Evolutionary conservation across 2,888 invertebrate species (phyloP).

Genomic region (Chironomus tentans): DNA sequence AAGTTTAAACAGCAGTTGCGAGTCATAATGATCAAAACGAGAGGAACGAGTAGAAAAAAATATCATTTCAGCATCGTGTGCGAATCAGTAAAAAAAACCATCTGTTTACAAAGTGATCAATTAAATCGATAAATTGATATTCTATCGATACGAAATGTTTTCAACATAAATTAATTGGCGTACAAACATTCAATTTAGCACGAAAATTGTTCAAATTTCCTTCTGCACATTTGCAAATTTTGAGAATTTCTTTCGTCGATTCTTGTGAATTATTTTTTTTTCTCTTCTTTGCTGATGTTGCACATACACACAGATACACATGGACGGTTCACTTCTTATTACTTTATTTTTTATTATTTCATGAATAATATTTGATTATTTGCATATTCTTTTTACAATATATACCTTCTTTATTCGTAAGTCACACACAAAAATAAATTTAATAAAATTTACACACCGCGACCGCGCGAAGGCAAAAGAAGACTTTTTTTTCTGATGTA

Average conservation of each 20-base stretch:
- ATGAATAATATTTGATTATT: too few species aligned
- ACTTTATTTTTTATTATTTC: too few species aligned
- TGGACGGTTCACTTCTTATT: too few species aligned
- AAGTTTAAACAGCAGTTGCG: background rate
- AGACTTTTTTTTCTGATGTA: background rate
- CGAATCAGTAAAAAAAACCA: conserved; percentile 1
- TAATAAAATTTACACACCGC: background rate
- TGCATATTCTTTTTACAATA: background rate
- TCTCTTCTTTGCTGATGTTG: too few species aligned
- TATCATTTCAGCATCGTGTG: background rate
- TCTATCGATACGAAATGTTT: background rate
- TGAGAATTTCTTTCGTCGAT: too few species aligned
- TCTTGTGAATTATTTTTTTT: too few species aligned
- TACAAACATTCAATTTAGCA: background rate
- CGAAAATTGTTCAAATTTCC: background rate
- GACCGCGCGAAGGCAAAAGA: background rate
- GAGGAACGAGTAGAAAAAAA: background rate
- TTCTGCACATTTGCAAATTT: background rate
- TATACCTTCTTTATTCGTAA: background rate
- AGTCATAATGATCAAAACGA: background rate
- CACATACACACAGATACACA: too few species aligned
- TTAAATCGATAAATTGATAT: background rate
- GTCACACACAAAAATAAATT: background rate
- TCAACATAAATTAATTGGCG: background rate
- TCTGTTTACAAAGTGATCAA: conserved; percentile 22